Conservation (phyloP, 2,113 vertebrate species). For the Miniopterus natalensis region DNA sequence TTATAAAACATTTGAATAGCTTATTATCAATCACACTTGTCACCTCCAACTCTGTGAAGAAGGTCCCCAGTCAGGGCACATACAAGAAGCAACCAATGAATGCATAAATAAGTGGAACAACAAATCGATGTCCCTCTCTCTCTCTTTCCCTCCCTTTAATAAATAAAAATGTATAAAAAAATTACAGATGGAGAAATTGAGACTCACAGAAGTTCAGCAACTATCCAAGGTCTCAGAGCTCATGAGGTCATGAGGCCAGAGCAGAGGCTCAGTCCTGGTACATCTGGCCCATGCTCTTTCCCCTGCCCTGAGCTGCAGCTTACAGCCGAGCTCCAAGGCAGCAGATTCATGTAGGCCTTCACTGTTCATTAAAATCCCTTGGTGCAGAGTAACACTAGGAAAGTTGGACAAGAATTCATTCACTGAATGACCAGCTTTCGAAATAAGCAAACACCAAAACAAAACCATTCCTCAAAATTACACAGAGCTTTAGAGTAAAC, state of each 20-base stretch:
- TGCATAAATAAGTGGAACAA: not conserved
- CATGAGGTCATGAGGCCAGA: not conserved
- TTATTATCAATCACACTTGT: not conserved
- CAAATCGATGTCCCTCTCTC: not conserved
- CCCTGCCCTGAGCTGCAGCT: not conserved
- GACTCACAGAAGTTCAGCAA: not conserved
- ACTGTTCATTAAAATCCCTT: not conserved
- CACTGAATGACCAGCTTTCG: not conserved
- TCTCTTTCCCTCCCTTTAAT: not conserved
- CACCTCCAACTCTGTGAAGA: not conserved
- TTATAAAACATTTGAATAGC: not conserved
- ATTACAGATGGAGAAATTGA: slow-evolving; percentile 27
- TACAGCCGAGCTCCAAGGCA: not conserved
- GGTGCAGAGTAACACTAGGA: not conserved
- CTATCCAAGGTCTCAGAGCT: not conserved
- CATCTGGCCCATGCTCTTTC: not conserved
- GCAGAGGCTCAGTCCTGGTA: not conserved
- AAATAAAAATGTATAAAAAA: not conserved
- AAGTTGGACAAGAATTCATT: not conserved
- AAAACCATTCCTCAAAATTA: not conserved
- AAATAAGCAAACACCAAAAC: not conserved
- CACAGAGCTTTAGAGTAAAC: not conserved
- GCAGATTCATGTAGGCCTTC: not conserved
- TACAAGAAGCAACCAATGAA: not conserved
- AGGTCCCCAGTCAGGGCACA: not conserved